Base-by-base conservation (phyloP, 1,140 invertebrate genomes). In the Lepidurus apus region DNA sequence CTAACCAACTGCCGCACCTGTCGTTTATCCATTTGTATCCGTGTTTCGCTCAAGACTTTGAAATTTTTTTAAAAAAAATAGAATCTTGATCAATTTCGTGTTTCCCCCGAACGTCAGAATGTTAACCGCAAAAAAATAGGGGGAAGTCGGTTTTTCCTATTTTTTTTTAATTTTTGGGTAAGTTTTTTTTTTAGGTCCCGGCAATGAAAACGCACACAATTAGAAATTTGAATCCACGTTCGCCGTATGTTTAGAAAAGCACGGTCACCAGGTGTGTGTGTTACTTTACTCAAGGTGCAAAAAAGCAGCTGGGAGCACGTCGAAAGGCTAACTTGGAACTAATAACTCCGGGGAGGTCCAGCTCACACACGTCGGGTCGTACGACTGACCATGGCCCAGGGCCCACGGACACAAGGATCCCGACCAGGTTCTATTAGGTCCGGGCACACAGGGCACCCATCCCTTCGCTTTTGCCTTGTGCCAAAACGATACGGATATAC, bases 331-430 rank as follows among this genome's bases (percentile, higher is more conserved):
- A 65, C 53, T 65, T 65, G 53, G 53, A 65, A 65, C 53, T 65
- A 65, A 65, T 65, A 65, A 65, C 53, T 65, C 53, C 53, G 53
- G 53, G 74, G 77, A 42, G 77, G 17, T 45, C 43, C 53, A 74
- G 77, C 77, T 73, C 24, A 43, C 42, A 74, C 21, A 45, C 34
- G 65, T 24, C 74, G 78, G 78, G 78, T 75, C 42, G 74, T 79
- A 47, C 26, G 78, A 45, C 42, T 45, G 75, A 21, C 78, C 78
- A 53, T 79, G 75, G 43, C 78, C 78, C 44, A 79, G 42, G 43
- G 78, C 65, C 45, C 45, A 42, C 78, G 74, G 78, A 74, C 78
- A 65, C 53, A 65, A 65, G 53, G 53, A 65, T 65, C 53, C 53
- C 17, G 21, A 13, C 53, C 17, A 21, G 53, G 17, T 65, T 21